Conservation (phyloP, 2,888 invertebrate genomes). For the Drosophila mettleri region DNA sequence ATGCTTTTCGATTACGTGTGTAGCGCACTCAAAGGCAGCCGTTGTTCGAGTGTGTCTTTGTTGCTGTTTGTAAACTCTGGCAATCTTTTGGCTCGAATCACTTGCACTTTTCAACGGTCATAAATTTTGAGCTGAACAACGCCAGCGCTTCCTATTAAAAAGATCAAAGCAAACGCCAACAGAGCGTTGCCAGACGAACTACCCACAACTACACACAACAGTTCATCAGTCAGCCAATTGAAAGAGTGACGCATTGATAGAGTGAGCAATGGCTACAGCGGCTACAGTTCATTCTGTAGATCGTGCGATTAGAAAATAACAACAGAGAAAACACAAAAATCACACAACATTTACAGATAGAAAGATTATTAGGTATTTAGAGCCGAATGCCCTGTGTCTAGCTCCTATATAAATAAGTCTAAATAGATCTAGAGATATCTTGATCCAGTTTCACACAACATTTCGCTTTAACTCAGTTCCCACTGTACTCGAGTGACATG, state of each 20-base stretch:
- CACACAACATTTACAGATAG: not conserved
- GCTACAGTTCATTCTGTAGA: constrained; percentile 12
- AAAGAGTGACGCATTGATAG: constrained; percentile 36
- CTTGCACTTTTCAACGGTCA: constrained; percentile 69
- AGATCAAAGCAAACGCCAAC: constrained; percentile 63
- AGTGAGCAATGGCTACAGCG: constrained; percentile 28
- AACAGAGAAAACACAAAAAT: not conserved
- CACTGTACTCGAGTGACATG: constrained; percentile 37
- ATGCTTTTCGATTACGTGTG: constrained; percentile 55
- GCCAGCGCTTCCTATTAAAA: constrained; percentile 44
- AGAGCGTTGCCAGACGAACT: constrained; percentile 26
- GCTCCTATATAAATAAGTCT: not conserved
- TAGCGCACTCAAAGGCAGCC: constrained; percentile 22
- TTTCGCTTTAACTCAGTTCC: constrained; percentile 11
- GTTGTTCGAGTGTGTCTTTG: constrained; percentile 9
- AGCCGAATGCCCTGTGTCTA: not conserved
- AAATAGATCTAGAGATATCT: constrained; percentile 8
- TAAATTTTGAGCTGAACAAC: constrained; percentile 59
- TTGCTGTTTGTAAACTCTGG: constrained; percentile 7
- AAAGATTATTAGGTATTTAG: constrained; percentile 6
- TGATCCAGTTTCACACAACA: not conserved
- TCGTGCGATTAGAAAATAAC: constrained; percentile 3
- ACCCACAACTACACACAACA: constrained; percentile 28
- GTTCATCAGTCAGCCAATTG: constrained; percentile 48
- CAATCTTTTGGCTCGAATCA: constrained; percentile 49